These are phyloP conservation scores for Geotrypetes seraphini DNA, from an alignment of 2,797 vertebrate species.

Conservation along the genomic window DNA sequence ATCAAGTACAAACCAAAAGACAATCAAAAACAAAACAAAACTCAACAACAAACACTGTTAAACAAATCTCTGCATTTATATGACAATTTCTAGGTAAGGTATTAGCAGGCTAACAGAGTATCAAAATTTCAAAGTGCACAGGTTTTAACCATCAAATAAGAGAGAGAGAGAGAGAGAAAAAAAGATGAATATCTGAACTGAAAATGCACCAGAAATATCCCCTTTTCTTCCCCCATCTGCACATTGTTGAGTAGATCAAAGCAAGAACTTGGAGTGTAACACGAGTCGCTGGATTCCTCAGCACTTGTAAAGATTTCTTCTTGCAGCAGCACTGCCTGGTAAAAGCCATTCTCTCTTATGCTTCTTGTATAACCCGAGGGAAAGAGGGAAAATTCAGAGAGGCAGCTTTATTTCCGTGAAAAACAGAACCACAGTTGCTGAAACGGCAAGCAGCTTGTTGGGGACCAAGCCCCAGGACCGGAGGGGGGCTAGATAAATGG, in stretches of 20 bases:
- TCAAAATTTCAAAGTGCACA: conserved; percentile 87
- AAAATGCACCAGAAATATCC: conserved; percentile 26
- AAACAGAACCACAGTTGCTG: conserved; percentile 1
- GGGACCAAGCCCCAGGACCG: too few relatives aligned
- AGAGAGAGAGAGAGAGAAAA: conserved; percentile 37
- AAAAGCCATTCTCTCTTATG: conserved; percentile 35
- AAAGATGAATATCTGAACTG: conserved; percentile 37
- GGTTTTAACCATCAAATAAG: conserved; percentile 55
- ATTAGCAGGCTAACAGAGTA: conserved; percentile 65
- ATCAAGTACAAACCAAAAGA: conserved; percentile 30
- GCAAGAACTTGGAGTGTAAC: too few relatives aligned
- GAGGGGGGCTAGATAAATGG: too few relatives aligned
- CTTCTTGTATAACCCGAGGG: conserved; percentile 33
- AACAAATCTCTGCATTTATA: conserved; percentile 64
- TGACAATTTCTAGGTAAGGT: conserved; percentile 62
- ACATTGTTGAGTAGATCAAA: too few relatives aligned
- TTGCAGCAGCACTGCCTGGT: conserved; percentile 57
- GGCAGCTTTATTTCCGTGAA: too few relatives aligned
- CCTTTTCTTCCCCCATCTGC: conserved; percentile 27
- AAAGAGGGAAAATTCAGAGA: too few relatives aligned
- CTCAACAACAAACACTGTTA: conserved; percentile 14
- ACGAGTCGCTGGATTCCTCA: too few relatives aligned
- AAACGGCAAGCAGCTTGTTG: conserved; percentile 35
- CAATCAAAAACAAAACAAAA: conserved; percentile 28
- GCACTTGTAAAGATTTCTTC: conserved; percentile 73